Conservation (phyloP, 2,797 vertebrate species). For the Acanthurus lineatus region DNA sequence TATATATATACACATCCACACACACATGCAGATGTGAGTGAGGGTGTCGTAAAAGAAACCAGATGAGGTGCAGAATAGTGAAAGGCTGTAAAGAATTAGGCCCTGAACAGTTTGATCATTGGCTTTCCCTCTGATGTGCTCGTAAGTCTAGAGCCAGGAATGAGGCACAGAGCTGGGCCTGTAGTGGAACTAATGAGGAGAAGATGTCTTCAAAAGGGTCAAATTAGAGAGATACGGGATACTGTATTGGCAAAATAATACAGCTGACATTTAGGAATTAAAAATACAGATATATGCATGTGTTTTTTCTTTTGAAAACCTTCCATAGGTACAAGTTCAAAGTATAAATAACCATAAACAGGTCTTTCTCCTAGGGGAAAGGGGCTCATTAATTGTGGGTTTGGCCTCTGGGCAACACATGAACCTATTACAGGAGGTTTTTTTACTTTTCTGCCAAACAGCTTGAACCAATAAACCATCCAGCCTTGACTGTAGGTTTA, state of each 20-base stretch:
- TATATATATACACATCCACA: no score
- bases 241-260: constrained; percentile 7
- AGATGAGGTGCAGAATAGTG: constrained; percentile 64
- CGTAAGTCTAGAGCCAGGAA: constrained; percentile 53
- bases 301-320: constrained; percentile 27
- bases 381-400: constrained; percentile 54
- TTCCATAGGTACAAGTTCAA: constrained; percentile 42
- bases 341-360: constrained; percentile 47
- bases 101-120: constrained; percentile 67
- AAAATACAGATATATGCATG: neutral
- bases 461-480: constrained; percentile 47
- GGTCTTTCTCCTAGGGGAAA: constrained; percentile 27
- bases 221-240: constrained; percentile 47
- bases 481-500: constrained; percentile 7
- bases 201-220: constrained; percentile 39
- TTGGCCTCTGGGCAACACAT: constrained; percentile 27
- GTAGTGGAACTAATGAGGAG: constrained; percentile 69
- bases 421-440: constrained; percentile 24
- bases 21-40: no score
- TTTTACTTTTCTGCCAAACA: constrained; percentile 37
- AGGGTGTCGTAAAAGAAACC: constrained; percentile 67
- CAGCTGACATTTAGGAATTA: constrained; percentile 23
- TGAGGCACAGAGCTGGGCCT: constrained; percentile 38
- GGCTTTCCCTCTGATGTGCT: constrained; percentile 62
- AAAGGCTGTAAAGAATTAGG: constrained; percentile 77